Evolutionary conservation across 2,113 vertebrate genomes (phyloP).

Genomic region (Calyptommatus sinebrachiatus): DNA sequence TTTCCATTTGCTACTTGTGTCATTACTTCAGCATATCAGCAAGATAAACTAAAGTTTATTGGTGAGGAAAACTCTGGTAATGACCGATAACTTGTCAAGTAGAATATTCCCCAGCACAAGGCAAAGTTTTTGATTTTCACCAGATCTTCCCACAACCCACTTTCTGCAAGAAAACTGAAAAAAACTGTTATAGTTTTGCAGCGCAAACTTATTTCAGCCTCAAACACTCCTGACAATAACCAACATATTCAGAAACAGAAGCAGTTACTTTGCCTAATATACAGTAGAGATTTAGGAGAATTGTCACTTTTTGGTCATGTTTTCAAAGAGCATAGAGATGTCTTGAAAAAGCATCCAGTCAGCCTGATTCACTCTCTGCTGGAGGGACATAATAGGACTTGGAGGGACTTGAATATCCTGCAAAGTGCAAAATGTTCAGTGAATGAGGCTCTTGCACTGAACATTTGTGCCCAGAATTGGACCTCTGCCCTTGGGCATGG

Average conservation of each 20-base stretch:
- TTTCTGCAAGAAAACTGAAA: conserved; percentile 18
- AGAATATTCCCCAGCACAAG: conserved; percentile 16
- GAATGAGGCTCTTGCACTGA: no score
- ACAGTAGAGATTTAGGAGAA: neutral
- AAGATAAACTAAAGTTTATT: neutral
- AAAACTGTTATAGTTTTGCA: neutral
- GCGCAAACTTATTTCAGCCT: neutral
- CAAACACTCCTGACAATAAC: neutral
- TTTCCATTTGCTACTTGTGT: neutral
- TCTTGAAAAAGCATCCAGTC: no score
- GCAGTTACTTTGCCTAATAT: neutral
- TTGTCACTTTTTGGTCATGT: neutral
- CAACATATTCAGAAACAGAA: no score
- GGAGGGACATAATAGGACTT: no score
- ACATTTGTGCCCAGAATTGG: no score
- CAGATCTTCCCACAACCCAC: neutral
- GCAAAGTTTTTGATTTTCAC: neutral
- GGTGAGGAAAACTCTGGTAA: neutral
- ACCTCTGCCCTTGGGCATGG: no score
- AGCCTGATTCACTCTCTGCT: no score
- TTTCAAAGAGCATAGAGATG: neutral
- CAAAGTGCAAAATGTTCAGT: no score
- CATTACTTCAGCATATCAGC: neutral
- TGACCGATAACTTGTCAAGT: neutral
- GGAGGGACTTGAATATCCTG: no score